These are phyloP conservation scores for Pseudoips prasinana DNA, from an alignment of 2,888 invertebrate species.

Conservation along the genomic window DNA sequence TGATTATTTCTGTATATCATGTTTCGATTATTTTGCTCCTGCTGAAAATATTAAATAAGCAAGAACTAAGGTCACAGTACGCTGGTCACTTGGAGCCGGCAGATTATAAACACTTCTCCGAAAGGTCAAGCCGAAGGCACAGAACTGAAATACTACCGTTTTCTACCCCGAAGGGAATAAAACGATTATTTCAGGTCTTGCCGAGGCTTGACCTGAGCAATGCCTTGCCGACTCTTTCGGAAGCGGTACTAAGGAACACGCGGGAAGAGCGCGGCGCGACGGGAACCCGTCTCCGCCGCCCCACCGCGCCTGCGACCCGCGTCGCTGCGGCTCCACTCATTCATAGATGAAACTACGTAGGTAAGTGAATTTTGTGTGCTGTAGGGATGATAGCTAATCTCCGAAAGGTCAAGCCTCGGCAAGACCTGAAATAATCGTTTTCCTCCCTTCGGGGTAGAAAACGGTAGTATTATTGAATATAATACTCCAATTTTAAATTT, in stretches of 20 bases:
- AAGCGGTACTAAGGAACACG: conserved; percentile 2
- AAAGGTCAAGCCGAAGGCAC: conserved; percentile 17
- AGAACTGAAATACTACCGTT: conserved; percentile 17
- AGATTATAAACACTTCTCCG: conserved; percentile 12
- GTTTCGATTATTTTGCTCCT: neutral
- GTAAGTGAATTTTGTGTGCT: conserved; percentile 1
- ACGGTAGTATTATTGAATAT: too few relatives aligned
- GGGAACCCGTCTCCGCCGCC: neutral
- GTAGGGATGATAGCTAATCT: conserved; percentile 6
- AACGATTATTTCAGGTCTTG: conserved; percentile 24
- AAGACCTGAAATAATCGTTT: conserved; percentile 15
- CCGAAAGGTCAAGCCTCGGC: conserved; percentile 15
- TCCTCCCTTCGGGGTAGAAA: conserved; percentile 21
- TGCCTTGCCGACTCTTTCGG: conserved; percentile 12
- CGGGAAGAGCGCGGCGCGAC: neutral
- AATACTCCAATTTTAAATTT: too few relatives aligned
- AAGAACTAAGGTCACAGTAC: conserved; percentile 11
- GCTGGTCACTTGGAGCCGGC: conserved; percentile 7
- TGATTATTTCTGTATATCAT: conserved; percentile 3
- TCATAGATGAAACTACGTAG: neutral
- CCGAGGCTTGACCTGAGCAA: conserved; percentile 23
- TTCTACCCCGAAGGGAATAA: conserved; percentile 23
- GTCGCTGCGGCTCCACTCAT: neutral
- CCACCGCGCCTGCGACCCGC: neutral
- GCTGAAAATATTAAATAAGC: neutral